Evolutionary conservation across 2,888 invertebrate genomes (phyloP), one percentile per base, ranked within the genome.

Genomic region (Caenorhabditis sinica): DNA sequence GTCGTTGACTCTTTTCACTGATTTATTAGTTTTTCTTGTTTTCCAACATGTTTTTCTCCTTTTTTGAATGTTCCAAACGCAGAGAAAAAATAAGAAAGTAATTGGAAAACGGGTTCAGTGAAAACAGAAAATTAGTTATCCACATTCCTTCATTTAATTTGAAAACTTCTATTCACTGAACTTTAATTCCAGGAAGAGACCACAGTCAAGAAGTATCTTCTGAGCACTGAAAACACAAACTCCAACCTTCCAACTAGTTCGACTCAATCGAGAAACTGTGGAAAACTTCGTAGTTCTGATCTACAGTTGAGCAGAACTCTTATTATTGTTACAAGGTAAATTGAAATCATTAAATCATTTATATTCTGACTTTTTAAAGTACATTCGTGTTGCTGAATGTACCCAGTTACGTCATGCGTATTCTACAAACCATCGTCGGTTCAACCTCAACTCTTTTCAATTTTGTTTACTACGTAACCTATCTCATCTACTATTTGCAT

Each of bases 341-440:
- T 20, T 15, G 15, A 9, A 45, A 40, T 17, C 17, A 23, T 20
- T 2, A 58, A 17, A 80, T 23, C n/a, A 45, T 8, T 40, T 2
- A 13, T 3, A 51, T 60, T 9, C 23, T 30, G 13, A n/a, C 2
- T 6, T 43, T 63, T 82, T 89, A 30, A 86, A 91, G 92, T 73
- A 91, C 92, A 9, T 92, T 92, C 76, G 91, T 92, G 1, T 74
- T 91, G 56, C 87, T 92, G 5, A 92, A 92, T 82, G 89, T 92
- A 51, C 92, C 92, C 15, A 91, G 90, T 83, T 92, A 92, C 84
- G 79, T 83, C 17, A 86, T 87, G 83, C 83, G 88, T 30, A 88
- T 88, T 17, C 20, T 83, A 11, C 87, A 88, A 51, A 73, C 73
- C 17, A 36, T 87, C 0, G 13, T 72, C 13, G 43, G 69, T 4